A percentile compares a stretch with the other conserved stretches of the same genome.
These are phyloP conservation scores for Hanleya hanleyi DNA, from an alignment of 2,888 invertebrate species.

Conservation along the genomic window DNA sequence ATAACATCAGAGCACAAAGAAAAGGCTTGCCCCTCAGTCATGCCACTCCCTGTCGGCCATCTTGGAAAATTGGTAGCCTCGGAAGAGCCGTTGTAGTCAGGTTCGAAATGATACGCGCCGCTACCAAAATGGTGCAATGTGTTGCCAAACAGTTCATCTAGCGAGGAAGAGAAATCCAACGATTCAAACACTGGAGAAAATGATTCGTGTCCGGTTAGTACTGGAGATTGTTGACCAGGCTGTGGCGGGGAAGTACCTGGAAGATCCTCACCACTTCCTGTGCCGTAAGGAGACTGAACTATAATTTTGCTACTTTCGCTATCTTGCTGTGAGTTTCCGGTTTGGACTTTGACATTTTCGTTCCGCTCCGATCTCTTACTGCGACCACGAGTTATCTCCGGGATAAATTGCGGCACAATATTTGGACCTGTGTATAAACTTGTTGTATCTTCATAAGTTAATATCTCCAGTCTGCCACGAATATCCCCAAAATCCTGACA, in stretches of 20 bases:
- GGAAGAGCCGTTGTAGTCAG: neutral
- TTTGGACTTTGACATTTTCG: neutral
- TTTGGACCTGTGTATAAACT: neutral
- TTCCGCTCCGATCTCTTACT: neutral
- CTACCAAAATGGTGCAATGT: neutral
- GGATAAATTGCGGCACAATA: neutral
- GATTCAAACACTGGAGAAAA: neutral
- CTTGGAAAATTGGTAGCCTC: constrained; percentile 7
- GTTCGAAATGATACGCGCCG: neutral
- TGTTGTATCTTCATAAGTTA: neutral
- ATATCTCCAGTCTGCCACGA: neutral
- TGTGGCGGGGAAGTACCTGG: neutral
- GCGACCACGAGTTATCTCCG: neutral
- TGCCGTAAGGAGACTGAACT: too few species aligned
- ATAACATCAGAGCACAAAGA: constrained; percentile 29
- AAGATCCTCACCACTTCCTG: neutral
- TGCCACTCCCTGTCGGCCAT: constrained; percentile 25
- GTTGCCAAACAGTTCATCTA: neutral
- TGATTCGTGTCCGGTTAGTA: neutral
- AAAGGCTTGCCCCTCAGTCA: constrained; percentile 28
- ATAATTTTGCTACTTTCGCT: neutral
- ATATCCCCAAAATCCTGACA: neutral
- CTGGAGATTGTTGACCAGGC: neutral
- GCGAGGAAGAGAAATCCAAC: neutral
- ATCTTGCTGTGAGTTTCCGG: neutral